Base-by-base conservation (phyloP, 2,888 invertebrate species). In the Oscheius myriophilus region DNA sequence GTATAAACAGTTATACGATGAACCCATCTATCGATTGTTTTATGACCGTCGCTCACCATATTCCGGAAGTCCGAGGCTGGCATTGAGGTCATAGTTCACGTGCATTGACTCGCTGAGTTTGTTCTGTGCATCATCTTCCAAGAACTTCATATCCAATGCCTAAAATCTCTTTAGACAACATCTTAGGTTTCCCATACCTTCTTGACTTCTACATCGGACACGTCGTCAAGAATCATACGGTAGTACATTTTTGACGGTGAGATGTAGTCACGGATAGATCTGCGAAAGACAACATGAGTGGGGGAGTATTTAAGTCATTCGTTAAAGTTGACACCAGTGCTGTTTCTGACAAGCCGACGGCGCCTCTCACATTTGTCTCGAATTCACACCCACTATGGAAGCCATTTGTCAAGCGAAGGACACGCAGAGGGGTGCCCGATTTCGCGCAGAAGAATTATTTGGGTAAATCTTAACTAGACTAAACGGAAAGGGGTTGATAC, bases 61-160 rank as follows among this genome's bases (percentile, higher is more conserved):
- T 71, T 79, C 79, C 21, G 72, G 73, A 26, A 76, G 70, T 21
- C 59, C 71, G 14, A 67, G 49, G 16, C 18, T 42, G 1, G 49
- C 39, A 61, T 61, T 69, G 33, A 54, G 54, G 41, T 76, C 76
- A 43, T 78, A 71, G 67, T 79, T 78, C 52, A 81, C 79, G 61
- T 77, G 75, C 77, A 81, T 73, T 18, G 78, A 78, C 65, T 81
- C 81, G 12, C 75, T 73, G 61, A 81, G 67, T 25, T 66, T 67
- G 43, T 75, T 70, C 12, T 62, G 70, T 23, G 62, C 71, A 49
- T 75, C 69, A n/a, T 73, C 33, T 25, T 69, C 67, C 43, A 6
- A 21, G 7, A 67, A 49, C 49, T 61, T 68, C 26, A 55, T 6
- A n/a, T 67, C 65, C 49, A 63, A 26, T 21, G 46, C 64, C 49